phyloP scores from a whole-genome alignment of 2,113 vertebrate species.

The Panthera leo region DNA sequence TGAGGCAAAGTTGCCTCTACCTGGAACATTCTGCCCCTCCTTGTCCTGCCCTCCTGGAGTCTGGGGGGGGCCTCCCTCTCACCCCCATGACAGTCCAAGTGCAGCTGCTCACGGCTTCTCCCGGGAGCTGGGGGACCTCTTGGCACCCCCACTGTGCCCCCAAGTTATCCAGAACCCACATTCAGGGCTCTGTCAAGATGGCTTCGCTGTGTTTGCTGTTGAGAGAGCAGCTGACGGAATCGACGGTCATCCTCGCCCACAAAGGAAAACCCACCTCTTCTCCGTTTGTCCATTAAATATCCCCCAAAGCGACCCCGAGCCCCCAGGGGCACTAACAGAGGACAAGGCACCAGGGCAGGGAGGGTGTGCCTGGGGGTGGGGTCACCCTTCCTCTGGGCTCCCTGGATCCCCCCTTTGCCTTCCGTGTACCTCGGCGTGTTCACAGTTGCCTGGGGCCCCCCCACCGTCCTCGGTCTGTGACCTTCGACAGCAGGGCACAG shows the following conservation, averaged over 20 bases:
- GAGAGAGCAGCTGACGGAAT: neutral
- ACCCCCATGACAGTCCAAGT: accelerated
- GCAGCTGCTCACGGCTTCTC: neutral
- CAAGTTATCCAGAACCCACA: neutral
- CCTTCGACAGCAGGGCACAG: neutral
- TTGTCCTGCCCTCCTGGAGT: neutral
- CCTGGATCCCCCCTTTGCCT: neutral
- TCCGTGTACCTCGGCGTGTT: neutral
- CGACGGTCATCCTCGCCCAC: neutral
- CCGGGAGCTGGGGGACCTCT: too few species aligned
- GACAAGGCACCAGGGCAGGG: neutral
- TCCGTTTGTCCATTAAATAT: neutral
- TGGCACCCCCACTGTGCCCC: neutral
- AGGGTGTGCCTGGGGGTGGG: neutral
- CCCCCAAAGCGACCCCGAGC: neutral
- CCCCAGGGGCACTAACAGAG: neutral
- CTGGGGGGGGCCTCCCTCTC: accelerated
- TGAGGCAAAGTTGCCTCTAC: accelerated
- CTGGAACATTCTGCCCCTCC: neutral
- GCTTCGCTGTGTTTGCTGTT: neutral
- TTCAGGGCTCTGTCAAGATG: accelerated
- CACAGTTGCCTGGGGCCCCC: too few species aligned
- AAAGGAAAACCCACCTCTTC: neutral
- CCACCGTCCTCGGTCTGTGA: neutral
- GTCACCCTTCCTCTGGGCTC: neutral